Base-by-base conservation (phyloP, 2,113 vertebrate species). In the Prionailurus viverrinus region DNA sequence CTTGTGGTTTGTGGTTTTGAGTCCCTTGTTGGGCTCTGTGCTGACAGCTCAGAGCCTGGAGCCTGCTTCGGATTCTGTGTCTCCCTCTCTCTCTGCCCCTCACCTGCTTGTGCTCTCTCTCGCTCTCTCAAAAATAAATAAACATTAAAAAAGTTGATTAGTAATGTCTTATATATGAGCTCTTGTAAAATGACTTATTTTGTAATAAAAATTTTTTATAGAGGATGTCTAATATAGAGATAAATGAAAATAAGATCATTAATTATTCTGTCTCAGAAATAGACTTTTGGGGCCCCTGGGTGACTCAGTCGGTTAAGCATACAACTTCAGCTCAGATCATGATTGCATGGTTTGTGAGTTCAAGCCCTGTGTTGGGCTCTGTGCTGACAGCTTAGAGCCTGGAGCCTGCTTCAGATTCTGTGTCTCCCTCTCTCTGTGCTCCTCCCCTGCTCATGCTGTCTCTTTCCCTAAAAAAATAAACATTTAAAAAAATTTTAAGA, bases 171-270 rank as follows among this genome's bases (percentile, higher is more conserved):
- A 27, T 78, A 15, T 73, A 33, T 82, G 58, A 85, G 36, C 25
- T 48, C 93, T 81, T 76, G 18, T 91, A 90, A 95, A 91, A 63
- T 76, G 25, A 74, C 48, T 69, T 79, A 7, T 12, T 91, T 91
- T 96, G 15, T 25, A 88, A 89, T 5, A 81, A 90, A 90, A 93
- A 78, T 94, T 78, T 95, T 21, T 88, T 96, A 27, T 63, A 80
- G 73, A 85, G 55, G 25, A 51, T 94, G n/a, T 91, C 27, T 89
- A 39, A 76, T 65, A 45, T 58, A 73, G 19, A 80, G 31, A 14
- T 39, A 76, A 66, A 31, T 89, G 31, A 89, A 93, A 79, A 80
- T 91, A 76, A 76, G 51, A 69, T 66, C 10, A 65, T 82, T 21
- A 91, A 16, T 92, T 92, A 92, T 69, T 16, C 78, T 63, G 15